A percentile compares a stretch with the other conserved stretches of the same genome.
These are phyloP conservation scores for Anas georgica DNA, from an alignment of 2,797 vertebrate species.

Conservation along the genomic window DNA sequence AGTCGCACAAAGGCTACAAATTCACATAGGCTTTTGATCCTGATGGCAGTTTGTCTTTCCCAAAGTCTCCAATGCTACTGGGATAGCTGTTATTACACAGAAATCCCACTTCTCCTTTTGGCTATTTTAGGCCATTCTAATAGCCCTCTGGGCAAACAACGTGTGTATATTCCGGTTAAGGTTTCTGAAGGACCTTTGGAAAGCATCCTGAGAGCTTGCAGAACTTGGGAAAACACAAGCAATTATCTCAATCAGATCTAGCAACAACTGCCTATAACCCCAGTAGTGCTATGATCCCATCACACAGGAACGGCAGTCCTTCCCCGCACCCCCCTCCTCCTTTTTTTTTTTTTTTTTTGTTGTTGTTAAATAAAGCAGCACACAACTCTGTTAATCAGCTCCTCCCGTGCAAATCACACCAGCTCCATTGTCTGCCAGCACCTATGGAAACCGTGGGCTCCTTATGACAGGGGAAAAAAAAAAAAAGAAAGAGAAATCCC, in stretches of 20 bases:
- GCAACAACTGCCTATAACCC: not conserved
- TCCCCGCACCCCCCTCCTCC: no score
- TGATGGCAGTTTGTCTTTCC: not conserved
- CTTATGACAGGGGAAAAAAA: constrained; percentile 43
- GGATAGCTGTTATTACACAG: not conserved
- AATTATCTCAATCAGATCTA: not conserved
- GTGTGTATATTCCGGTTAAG: not conserved
- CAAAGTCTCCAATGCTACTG: not conserved
- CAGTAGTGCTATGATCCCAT: not conserved
- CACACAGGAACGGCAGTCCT: not conserved
- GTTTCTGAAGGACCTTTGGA: not conserved
- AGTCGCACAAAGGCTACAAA: constrained; percentile 69
- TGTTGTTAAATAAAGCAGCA: not conserved
- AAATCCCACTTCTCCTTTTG: constrained; percentile 6
- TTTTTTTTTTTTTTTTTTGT: no score
- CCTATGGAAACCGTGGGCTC: constrained; percentile 74
- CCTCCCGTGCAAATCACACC: constrained; percentile 76
- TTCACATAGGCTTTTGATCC: constrained; percentile 40
- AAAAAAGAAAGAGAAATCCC: no score
- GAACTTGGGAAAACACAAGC: not conserved
- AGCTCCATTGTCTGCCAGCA: constrained; percentile 83
- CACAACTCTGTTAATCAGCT: constrained; percentile 31
- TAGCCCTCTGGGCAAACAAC: not conserved
- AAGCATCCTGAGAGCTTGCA: constrained; percentile 45
- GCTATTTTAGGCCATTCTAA: constrained; percentile 26